Conservation (phyloP, 2,113 vertebrate genomes). For the Megaleporinus macrocephalus region DNA sequence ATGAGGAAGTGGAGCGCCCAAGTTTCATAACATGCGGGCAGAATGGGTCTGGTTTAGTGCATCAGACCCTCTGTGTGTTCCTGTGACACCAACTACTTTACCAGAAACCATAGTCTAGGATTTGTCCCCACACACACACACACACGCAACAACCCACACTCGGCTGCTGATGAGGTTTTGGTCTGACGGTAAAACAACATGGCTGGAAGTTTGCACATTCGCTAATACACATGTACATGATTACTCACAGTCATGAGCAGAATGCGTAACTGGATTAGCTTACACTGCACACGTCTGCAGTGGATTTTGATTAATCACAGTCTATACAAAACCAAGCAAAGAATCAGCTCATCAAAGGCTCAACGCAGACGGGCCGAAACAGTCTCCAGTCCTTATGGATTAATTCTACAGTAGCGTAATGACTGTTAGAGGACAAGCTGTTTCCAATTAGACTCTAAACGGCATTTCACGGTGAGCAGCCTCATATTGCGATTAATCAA, state of each 20-base stretch:
- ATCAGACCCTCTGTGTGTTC: background rate
- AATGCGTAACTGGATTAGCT: background rate
- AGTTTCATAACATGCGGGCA: no score
- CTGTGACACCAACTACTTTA: conserved; percentile 2
- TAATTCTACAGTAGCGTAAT: background rate
- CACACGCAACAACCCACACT: conserved; percentile 7
- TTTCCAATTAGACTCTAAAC: background rate
- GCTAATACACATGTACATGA: background rate
- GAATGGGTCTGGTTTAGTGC: no score
- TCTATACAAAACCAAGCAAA: background rate
- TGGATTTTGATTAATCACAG: conserved; percentile 4
- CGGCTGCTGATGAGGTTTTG: background rate
- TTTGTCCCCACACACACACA: background rate
- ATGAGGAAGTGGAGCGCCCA: no score
- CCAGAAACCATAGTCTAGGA: background rate
- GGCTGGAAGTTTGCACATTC: background rate
- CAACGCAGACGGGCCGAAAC: background rate
- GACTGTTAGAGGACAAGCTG: background rate
- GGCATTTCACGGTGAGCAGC: background rate
- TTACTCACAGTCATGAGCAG: background rate
- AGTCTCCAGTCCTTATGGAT: background rate
- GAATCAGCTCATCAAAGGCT: background rate
- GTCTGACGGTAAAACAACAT: background rate
- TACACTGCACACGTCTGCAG: background rate
- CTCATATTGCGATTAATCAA: background rate